These are phyloP conservation scores for Pararge aegeria DNA, from an alignment of 1,140 invertebrate species.

Conservation along the genomic window DNA sequence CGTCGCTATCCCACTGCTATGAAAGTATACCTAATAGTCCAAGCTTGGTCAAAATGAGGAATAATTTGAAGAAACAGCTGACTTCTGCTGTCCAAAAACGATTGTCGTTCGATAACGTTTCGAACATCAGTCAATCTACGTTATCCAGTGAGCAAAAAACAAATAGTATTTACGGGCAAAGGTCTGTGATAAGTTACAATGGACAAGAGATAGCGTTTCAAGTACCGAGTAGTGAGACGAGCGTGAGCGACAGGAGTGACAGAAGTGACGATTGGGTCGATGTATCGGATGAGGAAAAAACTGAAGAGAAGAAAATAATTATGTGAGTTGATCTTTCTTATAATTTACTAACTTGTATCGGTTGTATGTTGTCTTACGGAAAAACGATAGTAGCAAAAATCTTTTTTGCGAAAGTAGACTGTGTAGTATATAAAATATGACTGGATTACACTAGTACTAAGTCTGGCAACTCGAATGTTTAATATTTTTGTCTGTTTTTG, in stretches of 20 bases:
- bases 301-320: constrained; percentile 69
- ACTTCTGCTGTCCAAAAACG: constrained; percentile 59
- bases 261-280: constrained; percentile 85
- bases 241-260: constrained; percentile 79
- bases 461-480: too few relatives aligned
- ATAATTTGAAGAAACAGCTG: constrained; percentile 60
- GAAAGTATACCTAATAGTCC: constrained; percentile 80
- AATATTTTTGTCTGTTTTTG: too few relatives aligned
- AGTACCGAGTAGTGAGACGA: constrained; percentile 72
- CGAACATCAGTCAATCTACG: constrained; percentile 80
- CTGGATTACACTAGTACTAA: too few relatives aligned
- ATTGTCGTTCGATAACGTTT: constrained; percentile 70
- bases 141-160: constrained; percentile 84
- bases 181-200: constrained; percentile 79
- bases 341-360: neutral
- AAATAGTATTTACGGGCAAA: constrained; percentile 83
- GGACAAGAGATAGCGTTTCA: constrained; percentile 75
- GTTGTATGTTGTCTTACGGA: too few relatives aligned
- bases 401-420: too few relatives aligned
- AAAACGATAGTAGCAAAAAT: too few relatives aligned
- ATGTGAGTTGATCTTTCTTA: constrained; percentile 56
- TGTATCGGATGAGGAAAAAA: constrained; percentile 81
- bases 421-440: too few relatives aligned
- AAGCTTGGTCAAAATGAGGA: constrained; percentile 65
- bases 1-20: constrained; percentile 80